Evolutionary conservation across 2,797 vertebrate species (phyloP).

Genomic region (Crocodylus rhombifer): DNA sequence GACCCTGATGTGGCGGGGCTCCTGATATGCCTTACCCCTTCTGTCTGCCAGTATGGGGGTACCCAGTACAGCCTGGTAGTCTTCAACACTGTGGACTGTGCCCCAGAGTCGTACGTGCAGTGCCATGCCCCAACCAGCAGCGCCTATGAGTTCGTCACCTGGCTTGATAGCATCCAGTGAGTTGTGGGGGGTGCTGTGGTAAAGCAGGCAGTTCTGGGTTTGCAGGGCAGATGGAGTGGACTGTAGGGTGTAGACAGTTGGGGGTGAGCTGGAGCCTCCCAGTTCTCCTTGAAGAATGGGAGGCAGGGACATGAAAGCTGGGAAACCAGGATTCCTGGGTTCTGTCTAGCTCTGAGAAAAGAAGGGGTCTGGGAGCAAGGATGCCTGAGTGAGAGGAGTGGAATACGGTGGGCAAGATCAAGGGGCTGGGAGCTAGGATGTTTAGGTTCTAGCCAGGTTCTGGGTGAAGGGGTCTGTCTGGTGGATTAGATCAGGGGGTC

Average conservation of each 20-base stretch:
- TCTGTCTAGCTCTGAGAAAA: neutral
- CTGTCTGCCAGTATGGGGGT: slow-evolving; percentile 87
- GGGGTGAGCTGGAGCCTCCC: too few relatives aligned
- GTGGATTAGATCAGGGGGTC: fast-evolving
- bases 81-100: slow-evolving; percentile 95
- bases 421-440: neutral
- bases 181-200: neutral
- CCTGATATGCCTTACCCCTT: neutral
- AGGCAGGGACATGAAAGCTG: too few relatives aligned
- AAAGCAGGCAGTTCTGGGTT: too few relatives aligned
- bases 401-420: neutral
- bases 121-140: slow-evolving; percentile 95
- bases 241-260: too few relatives aligned
- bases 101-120: slow-evolving; percentile 94
- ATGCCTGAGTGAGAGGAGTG: neutral
- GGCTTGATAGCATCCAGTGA: slow-evolving; percentile 95
- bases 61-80: slow-evolving; percentile 96
- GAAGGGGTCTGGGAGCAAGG: too few relatives aligned
- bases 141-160: slow-evolving; percentile 93
- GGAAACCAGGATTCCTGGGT: neutral
- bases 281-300: too few relatives aligned
- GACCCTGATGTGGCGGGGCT: neutral
- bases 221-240: too few relatives aligned
- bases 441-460: neutral
- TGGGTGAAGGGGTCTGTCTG: too few relatives aligned